Evolutionary conservation across 35 echinoderm and acorn worm genomes (phyloP), one percentile per base, ranked within the genome.

Genomic region (Apostichopus parvimensis): DNA sequence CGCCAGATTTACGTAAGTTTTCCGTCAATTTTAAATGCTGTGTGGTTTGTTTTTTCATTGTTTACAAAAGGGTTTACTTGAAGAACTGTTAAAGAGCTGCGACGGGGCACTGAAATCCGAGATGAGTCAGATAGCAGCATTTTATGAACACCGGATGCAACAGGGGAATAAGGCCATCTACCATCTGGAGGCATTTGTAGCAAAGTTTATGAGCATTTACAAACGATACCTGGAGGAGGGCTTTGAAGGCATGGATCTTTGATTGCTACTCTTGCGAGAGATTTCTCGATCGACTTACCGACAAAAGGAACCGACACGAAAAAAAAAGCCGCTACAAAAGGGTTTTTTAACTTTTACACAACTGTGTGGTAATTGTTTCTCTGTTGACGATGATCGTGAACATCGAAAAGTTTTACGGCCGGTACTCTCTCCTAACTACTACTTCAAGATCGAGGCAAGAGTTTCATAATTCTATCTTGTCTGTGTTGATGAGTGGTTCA

Each of bases 121-220:
- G 91, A 89, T 99, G 53, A 99, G 93, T 21, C 97, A 99, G 79
- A 86, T 93, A 25, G 97, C 97, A 20, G 93, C 97, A 56, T 99
- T 99, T 84, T 99, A 99, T 23, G 97, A 99, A 90, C 97, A 99
- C 73, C 72, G 97, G 8, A 91, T 99, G 54, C 97, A 99, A 73
- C 95, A 94, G 87, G 97, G 97, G 8, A 92, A 53, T 70, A 99
- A 99, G 59, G 79, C 95, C 56, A 96, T 99, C 23, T 99, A 94
- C 83, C 97, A 99, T 64, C 83, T 99, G 15, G 97, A 99, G 64
- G 97, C 97, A 52, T 99, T 99, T 78, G 97, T 99, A 11, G 97
- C 95, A 64, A 99, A 99, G 79, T 99, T 99, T 65, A 99, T 99
- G 97, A 99, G 97, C 87, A 94, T 99, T 79, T 99, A 99, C 89